Evolutionary conservation across 2,797 vertebrate genomes (phyloP).

Genomic region (Xenentodon cancila): DNA sequence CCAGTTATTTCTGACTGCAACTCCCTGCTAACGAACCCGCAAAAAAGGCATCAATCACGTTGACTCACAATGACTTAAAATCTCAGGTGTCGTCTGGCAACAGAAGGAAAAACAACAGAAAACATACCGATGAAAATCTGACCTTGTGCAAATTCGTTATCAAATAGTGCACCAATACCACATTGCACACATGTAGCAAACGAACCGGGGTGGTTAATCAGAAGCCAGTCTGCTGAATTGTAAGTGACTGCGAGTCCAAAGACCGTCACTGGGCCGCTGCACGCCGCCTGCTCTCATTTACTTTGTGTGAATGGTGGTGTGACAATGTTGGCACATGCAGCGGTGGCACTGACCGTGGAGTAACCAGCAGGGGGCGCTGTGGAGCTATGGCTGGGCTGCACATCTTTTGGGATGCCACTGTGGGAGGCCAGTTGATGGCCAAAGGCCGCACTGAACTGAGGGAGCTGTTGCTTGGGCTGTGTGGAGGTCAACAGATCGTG

Average conservation of each 20-base stretch:
- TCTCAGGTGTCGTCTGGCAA: conserved; percentile 43
- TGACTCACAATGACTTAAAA: conserved; percentile 63
- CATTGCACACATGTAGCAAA: conserved; percentile 72
- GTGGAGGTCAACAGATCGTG: conserved; percentile 90
- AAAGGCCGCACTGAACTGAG: conserved; percentile 98
- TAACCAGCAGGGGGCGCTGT: conserved; percentile 97
- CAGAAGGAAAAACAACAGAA: conserved; percentile 24
- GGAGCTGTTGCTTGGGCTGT: conserved; percentile 96
- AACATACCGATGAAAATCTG: conserved; percentile 47
- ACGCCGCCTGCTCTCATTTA: conserved; percentile 79
- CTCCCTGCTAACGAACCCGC: conserved; percentile 52
- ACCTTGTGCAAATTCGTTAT: conserved; percentile 75
- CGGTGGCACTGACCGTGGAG: conserved; percentile 92
- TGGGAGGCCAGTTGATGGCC: conserved; percentile 98
- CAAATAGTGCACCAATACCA: conserved; percentile 75
- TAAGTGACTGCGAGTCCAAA: conserved; percentile 58
- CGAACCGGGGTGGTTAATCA: conserved; percentile 40
- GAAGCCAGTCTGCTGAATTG: conserved; percentile 35
- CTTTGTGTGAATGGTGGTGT: conserved; percentile 90
- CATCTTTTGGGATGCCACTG: conserved; percentile 99
- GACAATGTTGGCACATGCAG: conserved; percentile 92
- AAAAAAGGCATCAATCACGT: conserved; percentile 54
- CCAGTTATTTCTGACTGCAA: conserved; percentile 38
- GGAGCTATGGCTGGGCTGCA: conserved; percentile 99
- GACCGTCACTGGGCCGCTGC: conserved; percentile 31